Conservation (phyloP, 2,113 vertebrate genomes). For the Solea solea region DNA sequence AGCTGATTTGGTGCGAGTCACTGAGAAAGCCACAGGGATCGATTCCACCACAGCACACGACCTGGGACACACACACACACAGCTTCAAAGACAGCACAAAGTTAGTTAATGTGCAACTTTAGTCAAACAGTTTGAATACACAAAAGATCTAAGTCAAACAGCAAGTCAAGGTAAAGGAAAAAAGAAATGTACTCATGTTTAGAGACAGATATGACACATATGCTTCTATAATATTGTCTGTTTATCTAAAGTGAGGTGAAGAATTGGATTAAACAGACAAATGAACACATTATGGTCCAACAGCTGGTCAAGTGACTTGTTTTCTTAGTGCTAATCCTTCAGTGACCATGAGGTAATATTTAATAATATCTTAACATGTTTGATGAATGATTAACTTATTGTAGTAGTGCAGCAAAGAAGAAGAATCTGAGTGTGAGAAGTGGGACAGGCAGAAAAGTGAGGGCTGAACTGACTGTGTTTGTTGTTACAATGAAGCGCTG, state of each 20-base stretch:
- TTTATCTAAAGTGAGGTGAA: slow-evolving; percentile 22
- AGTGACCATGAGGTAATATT: slow-evolving; percentile 21
- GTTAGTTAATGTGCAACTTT: slow-evolving; percentile 80
- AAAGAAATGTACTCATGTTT: neutral
- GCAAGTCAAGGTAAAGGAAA: slow-evolving; percentile 9
- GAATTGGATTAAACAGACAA: neutral
- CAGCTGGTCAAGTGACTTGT: slow-evolving; percentile 13
- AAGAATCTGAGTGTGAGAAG: slow-evolving; percentile 62
- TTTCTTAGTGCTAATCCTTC: slow-evolving; percentile 21
- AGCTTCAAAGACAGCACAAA: slow-evolving; percentile 64
- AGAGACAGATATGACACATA: slow-evolving; percentile 15
- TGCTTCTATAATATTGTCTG: slow-evolving; percentile 12
- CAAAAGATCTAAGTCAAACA: slow-evolving; percentile 56
- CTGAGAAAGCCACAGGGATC: slow-evolving; percentile 1
- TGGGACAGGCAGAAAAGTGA: slow-evolving; percentile 57
- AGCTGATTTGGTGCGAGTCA: slow-evolving; percentile 21
- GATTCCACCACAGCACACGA: slow-evolving; percentile 42
- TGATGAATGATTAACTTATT: slow-evolving; percentile 44
- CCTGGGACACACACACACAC: slow-evolving; percentile 17
- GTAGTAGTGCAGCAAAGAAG: neutral
- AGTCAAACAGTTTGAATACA: slow-evolving; percentile 70
- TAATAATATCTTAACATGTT: slow-evolving; percentile 16
- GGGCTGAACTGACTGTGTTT: slow-evolving; percentile 19
- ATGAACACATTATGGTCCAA: slow-evolving; percentile 22
- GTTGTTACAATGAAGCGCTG: slow-evolving; percentile 37